Evolutionary conservation across 2,797 vertebrate species (phyloP), one percentile per base, ranked within the genome.

Genomic region (Trachops cirrhosus): DNA sequence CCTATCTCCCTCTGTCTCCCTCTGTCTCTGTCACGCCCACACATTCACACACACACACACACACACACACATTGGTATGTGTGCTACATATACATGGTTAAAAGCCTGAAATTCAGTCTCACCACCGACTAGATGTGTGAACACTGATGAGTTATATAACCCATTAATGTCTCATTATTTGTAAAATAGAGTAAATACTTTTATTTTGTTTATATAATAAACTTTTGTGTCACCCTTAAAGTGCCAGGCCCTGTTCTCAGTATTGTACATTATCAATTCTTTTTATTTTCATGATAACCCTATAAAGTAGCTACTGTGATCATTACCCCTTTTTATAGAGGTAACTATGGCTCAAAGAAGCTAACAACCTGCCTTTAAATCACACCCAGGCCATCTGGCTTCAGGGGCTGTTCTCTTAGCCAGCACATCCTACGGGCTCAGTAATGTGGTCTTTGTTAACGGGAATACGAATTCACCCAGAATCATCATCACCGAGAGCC

Each of bases 151-250:
- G 14, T 91, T 82, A 32, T 57, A 50, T 86, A 93, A 73, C n/a
- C 48, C 22, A 19, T 75, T 59, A 68, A 2, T 59, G 9, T 89
- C 39, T 87, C 34, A 74, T 87, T 32, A 21, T 68, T 82, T 89
- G 29, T 68, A 75, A 89, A 37, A 84, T 59, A 34, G 32, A 86
- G 32, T 50, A 8, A 75, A 26, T 64, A 19, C 48, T 80, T 86
- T 96, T 78, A 59, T 87, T 88, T 93, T 89, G 34, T 39, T 62
- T 90, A 41, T 37, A 19, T 68, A 73, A 21, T 75, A 82, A 90
- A 52, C 7, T 59, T 88, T 52, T 52, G 48, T 34, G 39, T 44
- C 24, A 62, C 22, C 16, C 29, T 91, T 50, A 41, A 57, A 80
- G 26, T 67, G 0, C 15, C 29, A 80, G 77, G 12, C 14, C 46